Conservation (phyloP, 1,140 invertebrate species). For the Lucilia cuprina region DNA sequence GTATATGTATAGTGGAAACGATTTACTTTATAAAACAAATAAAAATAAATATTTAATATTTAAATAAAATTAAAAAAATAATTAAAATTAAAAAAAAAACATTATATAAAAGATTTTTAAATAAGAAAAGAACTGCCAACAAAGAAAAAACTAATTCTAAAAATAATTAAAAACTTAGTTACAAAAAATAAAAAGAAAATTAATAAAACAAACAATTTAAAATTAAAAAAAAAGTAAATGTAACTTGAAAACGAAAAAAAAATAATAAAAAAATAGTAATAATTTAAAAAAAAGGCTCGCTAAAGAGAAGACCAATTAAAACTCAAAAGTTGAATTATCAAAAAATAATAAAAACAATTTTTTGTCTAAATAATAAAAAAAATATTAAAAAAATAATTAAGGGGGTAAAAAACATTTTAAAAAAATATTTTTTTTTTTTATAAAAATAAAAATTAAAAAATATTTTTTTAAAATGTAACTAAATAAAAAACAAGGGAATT, state of each 20-base stretch:
- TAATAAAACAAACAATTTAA: constrained; percentile 4
- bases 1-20: constrained; percentile 60
- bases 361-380: constrained; percentile 33
- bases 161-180: constrained; percentile 28
- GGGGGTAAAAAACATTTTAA: not conserved
- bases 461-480: not conserved
- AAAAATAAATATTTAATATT: constrained; percentile 48
- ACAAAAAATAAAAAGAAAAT: constrained; percentile 36
- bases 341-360: not conserved
- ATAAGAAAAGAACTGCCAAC: constrained; percentile 42
- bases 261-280: constrained; percentile 18
- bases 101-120: constrained; percentile 21
- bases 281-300: constrained; percentile 10
- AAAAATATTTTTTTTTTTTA: not conserved
- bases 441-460: constrained; percentile 1
- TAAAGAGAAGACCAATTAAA: constrained; percentile 35
- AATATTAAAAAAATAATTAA: constrained; percentile 31
- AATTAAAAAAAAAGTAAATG: constrained; percentile 38
- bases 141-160: constrained; percentile 32
- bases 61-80: not conserved
- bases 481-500: constrained; percentile 32
- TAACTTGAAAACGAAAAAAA: constrained; percentile 46
- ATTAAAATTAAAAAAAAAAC: constrained; percentile 17
- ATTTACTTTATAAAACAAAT: constrained; percentile 61
- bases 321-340: not conserved